These are phyloP conservation scores for Hydra vulgaris DNA, from an alignment of 30 jellyfish, hydroid and myxozoan genomes.

Conservation along the genomic window DNA sequence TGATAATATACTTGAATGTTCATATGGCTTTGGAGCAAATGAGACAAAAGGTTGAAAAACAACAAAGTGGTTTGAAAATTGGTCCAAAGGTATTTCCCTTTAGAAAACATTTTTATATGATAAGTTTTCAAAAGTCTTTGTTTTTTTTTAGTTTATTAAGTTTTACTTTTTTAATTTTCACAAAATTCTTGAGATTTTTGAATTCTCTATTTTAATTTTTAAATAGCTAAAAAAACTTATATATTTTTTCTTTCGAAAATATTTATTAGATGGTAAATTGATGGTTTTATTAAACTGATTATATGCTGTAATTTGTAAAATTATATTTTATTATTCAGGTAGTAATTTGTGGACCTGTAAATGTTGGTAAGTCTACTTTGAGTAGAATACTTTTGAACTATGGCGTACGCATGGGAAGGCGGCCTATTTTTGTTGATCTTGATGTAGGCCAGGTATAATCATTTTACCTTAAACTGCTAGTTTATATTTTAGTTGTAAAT, in stretches of 20 bases:
- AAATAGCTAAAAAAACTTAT: no score
- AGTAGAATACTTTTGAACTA: slow-evolving; percentile 69
- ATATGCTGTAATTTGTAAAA: neutral
- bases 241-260: no score
- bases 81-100: slow-evolving; percentile 67
- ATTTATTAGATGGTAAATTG: no score
- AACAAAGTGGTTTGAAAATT: slow-evolving; percentile 20
- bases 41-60: slow-evolving; percentile 66
- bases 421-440: slow-evolving; percentile 76
- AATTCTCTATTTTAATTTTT: no score
- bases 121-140: no score
- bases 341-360: slow-evolving; percentile 88
- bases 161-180: neutral
- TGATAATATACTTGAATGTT: slow-evolving; percentile 62
- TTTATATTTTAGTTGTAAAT: neutral
- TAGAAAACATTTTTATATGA: no score
- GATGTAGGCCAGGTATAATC: slow-evolving; percentile 93
- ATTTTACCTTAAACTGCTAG: neutral
- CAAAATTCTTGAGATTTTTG: no score
- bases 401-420: slow-evolving; percentile 84
- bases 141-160: no score
- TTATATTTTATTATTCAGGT: slow-evolving; percentile 30
- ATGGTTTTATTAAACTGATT: neutral
- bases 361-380: slow-evolving; percentile 87
- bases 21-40: slow-evolving; percentile 81